These are phyloP conservation scores for Drepana arcuata DNA, from an alignment of 1,140 invertebrate genomes.

Conservation along the genomic window DNA sequence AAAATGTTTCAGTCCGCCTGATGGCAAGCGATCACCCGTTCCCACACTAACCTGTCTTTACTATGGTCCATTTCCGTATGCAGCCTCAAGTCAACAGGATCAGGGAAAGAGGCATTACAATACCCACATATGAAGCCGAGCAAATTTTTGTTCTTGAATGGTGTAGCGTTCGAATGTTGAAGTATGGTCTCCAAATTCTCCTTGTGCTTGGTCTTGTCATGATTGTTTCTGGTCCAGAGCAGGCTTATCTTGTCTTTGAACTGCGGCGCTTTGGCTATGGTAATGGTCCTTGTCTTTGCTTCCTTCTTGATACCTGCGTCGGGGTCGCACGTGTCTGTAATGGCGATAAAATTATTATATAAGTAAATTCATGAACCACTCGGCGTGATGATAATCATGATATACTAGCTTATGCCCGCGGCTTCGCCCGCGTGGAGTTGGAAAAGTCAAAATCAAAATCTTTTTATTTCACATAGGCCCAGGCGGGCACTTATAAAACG, in stretches of 20 bases:
- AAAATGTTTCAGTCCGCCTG: too few relatives aligned
- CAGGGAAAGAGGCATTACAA: slow-evolving; percentile 33
- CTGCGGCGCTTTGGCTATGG: not conserved
- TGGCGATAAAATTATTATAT: not conserved
- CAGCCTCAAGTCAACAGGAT: slow-evolving; percentile 31
- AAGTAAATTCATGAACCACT: not conserved
- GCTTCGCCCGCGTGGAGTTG: not conserved
- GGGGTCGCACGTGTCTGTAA: slow-evolving; percentile 25
- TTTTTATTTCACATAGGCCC: too few relatives aligned
- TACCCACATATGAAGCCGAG: slow-evolving; percentile 45
- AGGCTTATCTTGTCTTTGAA: slow-evolving; percentile 24
- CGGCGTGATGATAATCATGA: not conserved
- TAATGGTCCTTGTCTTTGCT: slow-evolving; percentile 12
- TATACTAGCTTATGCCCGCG: not conserved
- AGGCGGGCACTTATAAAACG: too few relatives aligned
- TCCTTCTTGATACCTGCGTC: slow-evolving; percentile 11
- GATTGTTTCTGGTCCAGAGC: slow-evolving; percentile 15
- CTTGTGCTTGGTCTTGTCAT: slow-evolving; percentile 36
- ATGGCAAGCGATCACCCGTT: too few relatives aligned
- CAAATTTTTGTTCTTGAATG: slow-evolving; percentile 41
- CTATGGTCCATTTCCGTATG: slow-evolving; percentile 36
- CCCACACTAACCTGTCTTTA: slow-evolving; percentile 28
- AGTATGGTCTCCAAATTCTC: slow-evolving; percentile 41
- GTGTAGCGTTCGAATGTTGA: slow-evolving; percentile 38
- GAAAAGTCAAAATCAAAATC: too few relatives aligned